phyloP scores from a whole-genome alignment of 1,140 invertebrate species.

The Trichonephila clavata region DNA sequence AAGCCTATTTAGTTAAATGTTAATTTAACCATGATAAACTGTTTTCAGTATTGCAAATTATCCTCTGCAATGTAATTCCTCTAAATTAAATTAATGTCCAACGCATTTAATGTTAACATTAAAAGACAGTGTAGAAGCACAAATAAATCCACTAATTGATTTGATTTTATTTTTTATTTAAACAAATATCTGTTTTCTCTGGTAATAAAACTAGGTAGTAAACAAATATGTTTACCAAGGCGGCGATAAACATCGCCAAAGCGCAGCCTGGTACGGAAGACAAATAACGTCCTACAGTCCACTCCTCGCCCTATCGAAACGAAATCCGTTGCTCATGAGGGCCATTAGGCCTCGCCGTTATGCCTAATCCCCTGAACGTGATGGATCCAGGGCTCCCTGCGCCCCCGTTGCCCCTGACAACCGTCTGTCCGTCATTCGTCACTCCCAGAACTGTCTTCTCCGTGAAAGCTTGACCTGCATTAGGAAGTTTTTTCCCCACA shows the following conservation, averaged over 20 bases:
- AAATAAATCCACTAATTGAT: too few relatives aligned
- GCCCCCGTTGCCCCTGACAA: conserved; percentile 74
- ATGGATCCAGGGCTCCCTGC: conserved; percentile 62
- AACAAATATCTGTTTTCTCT: neutral
- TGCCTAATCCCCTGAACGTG: conserved; percentile 76
- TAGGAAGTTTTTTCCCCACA: conserved; percentile 50
- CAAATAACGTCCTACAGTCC: conserved; percentile 64
- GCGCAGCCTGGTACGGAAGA: neutral
- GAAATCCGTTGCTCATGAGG: conserved; percentile 76
- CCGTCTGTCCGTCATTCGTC: conserved; percentile 76
- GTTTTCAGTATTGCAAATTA: too few relatives aligned
- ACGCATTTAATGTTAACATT: too few relatives aligned
- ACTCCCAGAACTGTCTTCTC: conserved; percentile 69
- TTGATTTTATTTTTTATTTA: too few relatives aligned
- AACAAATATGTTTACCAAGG: neutral
- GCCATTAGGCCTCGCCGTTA: conserved; percentile 75
- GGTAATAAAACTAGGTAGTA: neutral
- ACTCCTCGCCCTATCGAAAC: conserved; percentile 76
- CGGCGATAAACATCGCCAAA: conserved; percentile 69
- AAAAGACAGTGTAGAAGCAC: too few relatives aligned
- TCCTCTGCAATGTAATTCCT: too few relatives aligned
- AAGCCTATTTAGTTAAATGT: too few relatives aligned
- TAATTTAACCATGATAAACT: too few relatives aligned
- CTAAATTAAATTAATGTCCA: too few relatives aligned
- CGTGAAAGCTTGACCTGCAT: conserved; percentile 74